A percentile compares a stretch with the other conserved stretches of the same genome.
Conservation (phyloP, 2,797 vertebrate genomes). For the Manis javanica region DNA sequence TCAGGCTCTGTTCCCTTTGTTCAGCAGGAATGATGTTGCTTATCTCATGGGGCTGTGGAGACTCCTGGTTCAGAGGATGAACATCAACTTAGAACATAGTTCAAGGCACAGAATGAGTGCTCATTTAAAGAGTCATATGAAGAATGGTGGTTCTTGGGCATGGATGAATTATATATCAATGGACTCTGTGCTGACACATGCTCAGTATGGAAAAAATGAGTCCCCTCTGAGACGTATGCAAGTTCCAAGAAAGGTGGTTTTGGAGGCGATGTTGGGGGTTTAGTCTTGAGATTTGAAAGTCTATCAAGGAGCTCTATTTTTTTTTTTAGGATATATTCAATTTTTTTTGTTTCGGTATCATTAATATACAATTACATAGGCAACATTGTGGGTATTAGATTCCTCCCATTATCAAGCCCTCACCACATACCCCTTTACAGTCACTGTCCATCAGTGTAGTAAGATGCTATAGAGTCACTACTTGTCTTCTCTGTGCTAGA, state of each 20-base stretch:
- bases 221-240: not conserved
- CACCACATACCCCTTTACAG: too few relatives aligned
- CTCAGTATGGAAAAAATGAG: not conserved
- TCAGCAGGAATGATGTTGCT: not conserved
- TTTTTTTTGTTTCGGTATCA: too few relatives aligned
- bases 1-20: not conserved
- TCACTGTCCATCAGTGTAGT: too few relatives aligned
- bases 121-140: not conserved
- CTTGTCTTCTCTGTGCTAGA: too few relatives aligned
- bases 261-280: not conserved
- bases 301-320: not conserved
- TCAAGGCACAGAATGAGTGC: not conserved
- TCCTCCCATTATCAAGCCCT: too few relatives aligned
- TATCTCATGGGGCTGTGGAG: not conserved
- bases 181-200: not conserved
- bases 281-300: not conserved
- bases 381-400: too few relatives aligned
- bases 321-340: too few relatives aligned
- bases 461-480: too few relatives aligned
- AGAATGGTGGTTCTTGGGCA: not conserved
- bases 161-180: not conserved
- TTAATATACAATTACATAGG: too few relatives aligned
- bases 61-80: not conserved
- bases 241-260: not conserved
- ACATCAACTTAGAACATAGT: not conserved